Evolutionary conservation across 2,888 invertebrate species (phyloP).

Genomic region (Drosophila sordidula): DNA sequence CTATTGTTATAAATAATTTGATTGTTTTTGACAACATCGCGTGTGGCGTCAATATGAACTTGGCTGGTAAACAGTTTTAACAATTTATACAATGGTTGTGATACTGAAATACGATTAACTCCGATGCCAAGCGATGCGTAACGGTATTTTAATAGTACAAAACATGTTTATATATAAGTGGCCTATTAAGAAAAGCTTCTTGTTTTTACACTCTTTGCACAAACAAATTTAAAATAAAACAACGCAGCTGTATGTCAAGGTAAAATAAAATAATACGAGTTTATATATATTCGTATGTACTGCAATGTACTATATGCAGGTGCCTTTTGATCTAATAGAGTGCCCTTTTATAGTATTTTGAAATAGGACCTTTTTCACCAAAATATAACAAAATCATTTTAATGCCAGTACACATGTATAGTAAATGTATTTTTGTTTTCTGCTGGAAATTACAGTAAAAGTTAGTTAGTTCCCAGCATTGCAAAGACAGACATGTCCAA

Average conservation of each 20-base stretch:
- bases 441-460: no score
- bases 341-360: no score
- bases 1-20: conserved; percentile 6
- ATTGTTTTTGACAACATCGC: conserved; percentile 15
- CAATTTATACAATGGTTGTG: conserved; percentile 4
- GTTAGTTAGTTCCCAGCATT: conserved; percentile 14
- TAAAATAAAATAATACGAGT: no score
- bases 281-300: no score
- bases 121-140: conserved; percentile 10
- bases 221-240: no score
- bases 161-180: neutral
- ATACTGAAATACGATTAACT: neutral
- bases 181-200: neutral
- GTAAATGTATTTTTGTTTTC: neutral
- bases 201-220: no score
- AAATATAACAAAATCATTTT: no score
- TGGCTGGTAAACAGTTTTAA: neutral
- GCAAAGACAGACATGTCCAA: conserved; percentile 52
- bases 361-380: no score
- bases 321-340: no score
- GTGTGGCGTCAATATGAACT: conserved; percentile 2
- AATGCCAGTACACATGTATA: neutral
- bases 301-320: no score
- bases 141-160: neutral
- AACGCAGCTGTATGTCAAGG: no score